Evolutionary conservation across 2,797 vertebrate genomes (phyloP).

Genomic region (Sebastes elongatus): DNA sequence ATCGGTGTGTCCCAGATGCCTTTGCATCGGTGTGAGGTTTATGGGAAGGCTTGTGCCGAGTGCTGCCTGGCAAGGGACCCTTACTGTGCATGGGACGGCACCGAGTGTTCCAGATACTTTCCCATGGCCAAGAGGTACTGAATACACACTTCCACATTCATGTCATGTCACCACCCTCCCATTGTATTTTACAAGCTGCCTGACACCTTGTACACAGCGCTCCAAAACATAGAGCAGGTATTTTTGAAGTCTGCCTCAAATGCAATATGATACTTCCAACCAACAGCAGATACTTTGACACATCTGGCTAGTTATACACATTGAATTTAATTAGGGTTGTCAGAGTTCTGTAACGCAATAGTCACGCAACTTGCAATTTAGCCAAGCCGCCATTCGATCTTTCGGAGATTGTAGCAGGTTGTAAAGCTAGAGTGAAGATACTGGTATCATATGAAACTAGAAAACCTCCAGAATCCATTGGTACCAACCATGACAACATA

Average conservation of each 20-base stretch:
- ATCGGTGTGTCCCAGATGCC: constrained; percentile 94
- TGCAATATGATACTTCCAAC: not conserved
- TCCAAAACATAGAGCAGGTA: not conserved
- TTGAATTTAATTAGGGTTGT: not conserved
- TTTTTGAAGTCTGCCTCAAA: not conserved
- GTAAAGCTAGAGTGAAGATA: no score
- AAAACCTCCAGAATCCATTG: no score
- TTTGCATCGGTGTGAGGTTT: constrained; percentile 94
- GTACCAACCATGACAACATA: no score
- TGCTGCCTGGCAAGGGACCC: constrained; percentile 97
- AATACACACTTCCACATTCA: not conserved
- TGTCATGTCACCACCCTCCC: not conserved
- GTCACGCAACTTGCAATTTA: no score
- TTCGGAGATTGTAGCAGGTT: no score
- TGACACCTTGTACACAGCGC: not conserved
- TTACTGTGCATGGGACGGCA: constrained; percentile 98
- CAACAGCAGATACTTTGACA: not conserved
- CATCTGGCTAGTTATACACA: not conserved
- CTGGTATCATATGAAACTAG: no score
- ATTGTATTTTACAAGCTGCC: constrained; percentile 13
- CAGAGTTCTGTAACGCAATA: no score
- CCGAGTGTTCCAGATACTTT: constrained; percentile 96
- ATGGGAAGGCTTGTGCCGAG: constrained; percentile 97
- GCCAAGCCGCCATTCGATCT: no score
- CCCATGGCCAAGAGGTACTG: constrained; percentile 95